phyloP scores from a whole-genome alignment of 2,888 invertebrate species.

The Phragmatobia fuliginosa region DNA sequence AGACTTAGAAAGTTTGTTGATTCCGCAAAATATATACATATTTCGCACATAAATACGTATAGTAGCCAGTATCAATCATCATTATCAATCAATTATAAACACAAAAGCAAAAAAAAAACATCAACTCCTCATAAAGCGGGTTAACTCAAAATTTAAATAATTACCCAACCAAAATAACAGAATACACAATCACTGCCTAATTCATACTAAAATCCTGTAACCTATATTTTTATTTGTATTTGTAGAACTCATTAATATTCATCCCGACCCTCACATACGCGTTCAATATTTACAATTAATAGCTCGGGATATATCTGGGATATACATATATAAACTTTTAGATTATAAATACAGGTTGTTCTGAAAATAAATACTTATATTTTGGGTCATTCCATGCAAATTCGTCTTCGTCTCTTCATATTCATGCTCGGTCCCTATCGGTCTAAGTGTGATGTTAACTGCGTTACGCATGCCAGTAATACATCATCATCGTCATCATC shows the following conservation, averaged over 20 bases:
- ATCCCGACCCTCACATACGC: slow-evolving; percentile 18
- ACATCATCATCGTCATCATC: too few relatives aligned
- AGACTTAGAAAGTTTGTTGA: too few relatives aligned
- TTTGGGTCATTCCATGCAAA: too few relatives aligned
- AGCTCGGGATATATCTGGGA: neutral
- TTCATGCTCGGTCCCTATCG: too few relatives aligned
- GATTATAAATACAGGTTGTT: neutral
- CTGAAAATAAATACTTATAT: neutral
- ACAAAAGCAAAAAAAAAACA: too few relatives aligned
- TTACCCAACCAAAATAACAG: neutral
- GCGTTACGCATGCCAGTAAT: too few relatives aligned
- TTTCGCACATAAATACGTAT: too few relatives aligned
- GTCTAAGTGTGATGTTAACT: too few relatives aligned
- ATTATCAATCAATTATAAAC: too few relatives aligned
- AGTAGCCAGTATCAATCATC: too few relatives aligned
- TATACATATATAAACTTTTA: neutral
- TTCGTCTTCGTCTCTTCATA: too few relatives aligned
- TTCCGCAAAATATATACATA: too few relatives aligned
- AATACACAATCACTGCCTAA: neutral
- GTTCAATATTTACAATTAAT: slow-evolving; percentile 11
- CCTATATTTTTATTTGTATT: neutral
- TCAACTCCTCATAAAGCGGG: neutral
- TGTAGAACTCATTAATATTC: slow-evolving; percentile 41
- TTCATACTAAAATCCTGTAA: slow-evolving; percentile 2
- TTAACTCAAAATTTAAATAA: neutral